phyloP scores from a whole-genome alignment of 2,888 invertebrate species.

The Epistrophella euchroma region DNA sequence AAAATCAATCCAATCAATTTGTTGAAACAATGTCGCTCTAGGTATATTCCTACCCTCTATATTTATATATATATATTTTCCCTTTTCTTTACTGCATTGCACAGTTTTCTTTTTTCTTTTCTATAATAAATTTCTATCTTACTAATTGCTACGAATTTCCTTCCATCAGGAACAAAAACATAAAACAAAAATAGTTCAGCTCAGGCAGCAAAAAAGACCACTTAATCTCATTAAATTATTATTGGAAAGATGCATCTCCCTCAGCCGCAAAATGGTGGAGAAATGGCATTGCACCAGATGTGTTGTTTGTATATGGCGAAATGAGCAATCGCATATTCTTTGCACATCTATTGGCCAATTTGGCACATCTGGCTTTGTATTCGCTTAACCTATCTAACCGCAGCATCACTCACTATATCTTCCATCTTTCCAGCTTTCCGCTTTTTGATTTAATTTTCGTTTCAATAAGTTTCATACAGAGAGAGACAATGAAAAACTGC shows the following conservation, averaged over 20 bases:
- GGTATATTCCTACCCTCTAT: too few relatives aligned
- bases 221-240: constrained; percentile 69
- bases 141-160: constrained; percentile 47
- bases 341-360: constrained; percentile 73
- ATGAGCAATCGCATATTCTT: constrained; percentile 56
- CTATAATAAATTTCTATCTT: constrained; percentile 17
- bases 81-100: constrained; percentile 31
- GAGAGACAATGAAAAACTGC: constrained; percentile 38
- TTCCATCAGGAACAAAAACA: constrained; percentile 31
- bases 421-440: not conserved
- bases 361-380: constrained; percentile 62
- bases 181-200: not conserved
- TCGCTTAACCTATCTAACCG: constrained; percentile 20
- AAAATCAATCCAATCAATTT: constrained; percentile 34
- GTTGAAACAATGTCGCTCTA: not conserved
- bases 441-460: constrained; percentile 44
- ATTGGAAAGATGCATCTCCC: constrained; percentile 58
- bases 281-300: constrained; percentile 31
- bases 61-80: not conserved
- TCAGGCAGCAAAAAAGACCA: constrained; percentile 29
- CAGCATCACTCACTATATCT: constrained; percentile 5
- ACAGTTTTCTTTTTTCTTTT: not conserved
- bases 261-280: not conserved
- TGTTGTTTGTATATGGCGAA: constrained; percentile 43
- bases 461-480: not conserved